Evolutionary conservation across 2,797 vertebrate species (phyloP), one percentile per base, ranked within the genome.

Genomic region (Tapera naevia): DNA sequence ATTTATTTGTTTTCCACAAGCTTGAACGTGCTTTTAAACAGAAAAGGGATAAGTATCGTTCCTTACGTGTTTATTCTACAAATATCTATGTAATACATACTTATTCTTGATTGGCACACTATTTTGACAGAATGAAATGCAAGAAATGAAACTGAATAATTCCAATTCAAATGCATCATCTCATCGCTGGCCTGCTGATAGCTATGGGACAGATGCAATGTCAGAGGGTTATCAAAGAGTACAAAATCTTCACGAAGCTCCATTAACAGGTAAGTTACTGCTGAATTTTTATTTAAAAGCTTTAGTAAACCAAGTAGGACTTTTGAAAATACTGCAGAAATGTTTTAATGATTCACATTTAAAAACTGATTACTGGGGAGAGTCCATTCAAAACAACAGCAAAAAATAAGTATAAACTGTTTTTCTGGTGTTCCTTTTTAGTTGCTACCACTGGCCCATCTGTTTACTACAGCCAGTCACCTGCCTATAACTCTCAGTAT

Each of bases 401-500:
- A 78, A 28, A 66, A 27, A 27, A 10, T 9, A 51, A 25, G 19
- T 80, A 73, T 69, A 76, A 94, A 79, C 50, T 84, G 2, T 69
- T 86, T 51, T 81, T 10, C 10, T 86, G 17, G 9, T 92, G 33
- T 96, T 94, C 53, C 56, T 91, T 95, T 97, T 75, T 90, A 99
- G 99, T 99, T 98, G 95, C 99, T 88, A 99, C 99, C 43, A 99
- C 99, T 93, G 98, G 98, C 51, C 98, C 99, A 8, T 98, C 99
- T 88, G 98, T 97, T 48, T 99, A 98, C 97, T 99, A 99, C 98
- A 99, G 97, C 95, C 99, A 99, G 92, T 99, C 99, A 89, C 98
- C 99, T 95, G 99, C 98, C 76, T 99, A 99, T 96, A 99, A 99
- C 97, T 99, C 99, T 57, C 99, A 99, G 93, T 99, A 99, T 98